Conservation (phyloP, 2,113 vertebrate genomes). For the Miniopterus natalensis region DNA sequence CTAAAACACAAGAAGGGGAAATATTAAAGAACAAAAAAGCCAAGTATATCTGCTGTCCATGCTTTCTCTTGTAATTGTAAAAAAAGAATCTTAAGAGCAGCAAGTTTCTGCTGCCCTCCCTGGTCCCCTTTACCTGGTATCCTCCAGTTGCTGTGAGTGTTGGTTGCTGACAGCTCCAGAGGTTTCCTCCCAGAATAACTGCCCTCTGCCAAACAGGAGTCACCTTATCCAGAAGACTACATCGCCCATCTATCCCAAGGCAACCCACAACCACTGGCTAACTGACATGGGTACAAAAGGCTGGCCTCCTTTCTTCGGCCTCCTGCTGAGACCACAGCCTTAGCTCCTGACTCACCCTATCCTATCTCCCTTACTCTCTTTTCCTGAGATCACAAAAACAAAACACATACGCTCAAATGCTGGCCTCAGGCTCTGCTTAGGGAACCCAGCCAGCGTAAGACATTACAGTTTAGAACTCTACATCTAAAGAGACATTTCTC, state of each 20-base stretch:
- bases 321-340: neutral
- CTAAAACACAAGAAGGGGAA: conserved; percentile 29
- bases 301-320: neutral
- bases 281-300: neutral
- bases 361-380: neutral
- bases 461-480: neutral
- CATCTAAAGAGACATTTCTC: neutral
- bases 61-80: conserved; percentile 9
- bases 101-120: neutral
- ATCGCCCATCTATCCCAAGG: neutral
- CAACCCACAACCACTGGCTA: neutral
- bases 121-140: neutral
- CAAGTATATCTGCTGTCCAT: neutral
- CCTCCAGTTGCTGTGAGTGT: neutral
- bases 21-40: neutral
- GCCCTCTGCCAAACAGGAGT: neutral
- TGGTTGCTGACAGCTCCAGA: neutral
- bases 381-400: neutral
- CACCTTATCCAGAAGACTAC: neutral
- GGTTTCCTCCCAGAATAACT: neutral
- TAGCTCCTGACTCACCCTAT: neutral
- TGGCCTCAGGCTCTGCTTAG: neutral
- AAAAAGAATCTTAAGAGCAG: neutral
- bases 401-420: neutral
- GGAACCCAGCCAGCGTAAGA: neutral